A percentile compares a stretch with the other conserved stretches of the same genome.
These are phyloP conservation scores for Bombus superbus DNA, from an alignment of 1,140 invertebrate genomes.

Conservation along the genomic window DNA sequence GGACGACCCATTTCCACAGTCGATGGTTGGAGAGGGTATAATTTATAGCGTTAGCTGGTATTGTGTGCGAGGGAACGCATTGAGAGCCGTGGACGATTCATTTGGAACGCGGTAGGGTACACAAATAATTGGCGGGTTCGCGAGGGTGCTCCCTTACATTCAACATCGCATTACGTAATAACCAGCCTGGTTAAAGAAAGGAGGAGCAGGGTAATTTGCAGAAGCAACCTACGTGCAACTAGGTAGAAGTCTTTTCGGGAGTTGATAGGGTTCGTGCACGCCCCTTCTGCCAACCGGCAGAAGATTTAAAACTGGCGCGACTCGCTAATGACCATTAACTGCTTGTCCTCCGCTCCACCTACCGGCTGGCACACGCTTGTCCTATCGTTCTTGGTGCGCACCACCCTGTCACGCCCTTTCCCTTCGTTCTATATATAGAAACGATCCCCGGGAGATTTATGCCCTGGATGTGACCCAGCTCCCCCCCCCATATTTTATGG, in stretches of 20 bases:
- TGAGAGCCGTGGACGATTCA: slow-evolving; percentile 41
- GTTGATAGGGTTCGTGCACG: slow-evolving; percentile 66
- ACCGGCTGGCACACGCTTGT: slow-evolving; percentile 59
- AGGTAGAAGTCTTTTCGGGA: slow-evolving; percentile 62
- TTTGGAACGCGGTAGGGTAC: slow-evolving; percentile 19
- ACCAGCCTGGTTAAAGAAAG: slow-evolving; percentile 53
- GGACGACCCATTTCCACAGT: not conserved
- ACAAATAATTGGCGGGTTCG: slow-evolving; percentile 61
- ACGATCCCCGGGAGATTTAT: slow-evolving; percentile 76
- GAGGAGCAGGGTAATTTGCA: slow-evolving; percentile 62
- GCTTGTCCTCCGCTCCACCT: slow-evolving; percentile 67
- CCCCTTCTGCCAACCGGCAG: slow-evolving; percentile 56
- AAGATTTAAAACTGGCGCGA: slow-evolving; percentile 76
- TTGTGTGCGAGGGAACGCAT: slow-evolving; percentile 15
- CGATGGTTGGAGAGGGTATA: not conserved
- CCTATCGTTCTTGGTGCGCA: slow-evolving; percentile 61
- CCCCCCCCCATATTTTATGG: slow-evolving; percentile 73
- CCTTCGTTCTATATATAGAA: slow-evolving; percentile 43
- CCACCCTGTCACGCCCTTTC: slow-evolving; percentile 56
- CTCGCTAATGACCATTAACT: slow-evolving; percentile 79
- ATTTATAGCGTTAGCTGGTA: slow-evolving; percentile 23
- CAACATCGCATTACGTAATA: slow-evolving; percentile 68
- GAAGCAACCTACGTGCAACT: slow-evolving; percentile 56
- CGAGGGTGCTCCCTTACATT: slow-evolving; percentile 56
- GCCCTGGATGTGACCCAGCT: slow-evolving; percentile 79